Evolutionary conservation across 2,888 invertebrate species (phyloP).

Genomic region (Dryobotodes eremita): DNA sequence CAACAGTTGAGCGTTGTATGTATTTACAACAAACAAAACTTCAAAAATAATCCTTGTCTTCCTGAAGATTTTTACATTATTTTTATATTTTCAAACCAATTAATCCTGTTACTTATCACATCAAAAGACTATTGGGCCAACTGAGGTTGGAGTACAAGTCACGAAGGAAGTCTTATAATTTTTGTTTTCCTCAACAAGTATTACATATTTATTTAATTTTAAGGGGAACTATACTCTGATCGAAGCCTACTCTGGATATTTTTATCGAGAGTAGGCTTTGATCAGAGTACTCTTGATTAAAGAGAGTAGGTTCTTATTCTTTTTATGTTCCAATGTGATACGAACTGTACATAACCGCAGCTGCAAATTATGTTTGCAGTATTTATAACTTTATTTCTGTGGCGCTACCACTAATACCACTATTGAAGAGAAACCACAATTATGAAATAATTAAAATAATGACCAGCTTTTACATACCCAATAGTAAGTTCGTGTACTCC

Average conservation of each 20-base stretch:
- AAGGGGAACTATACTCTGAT: background rate
- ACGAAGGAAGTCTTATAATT: background rate
- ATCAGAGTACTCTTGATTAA: no score
- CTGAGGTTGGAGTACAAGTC: background rate
- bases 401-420: no score
- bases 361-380: background rate
- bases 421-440: background rate
- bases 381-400: no score
- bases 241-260: no score
- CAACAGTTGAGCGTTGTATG: no score
- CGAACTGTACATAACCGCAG: no score
- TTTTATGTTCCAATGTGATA: no score
- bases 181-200: background rate
- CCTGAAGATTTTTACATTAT: background rate
- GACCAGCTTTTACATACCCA: background rate
- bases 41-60: no score
- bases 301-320: no score
- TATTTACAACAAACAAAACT: no score
- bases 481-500: background rate
- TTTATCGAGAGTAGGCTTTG: no score
- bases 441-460: slow-evolving; percentile 2
- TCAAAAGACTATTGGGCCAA: background rate
- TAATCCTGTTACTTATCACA: background rate
- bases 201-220: background rate
- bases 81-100: background rate